phyloP scores from a whole-genome alignment of 2,888 invertebrate genomes.

The Synergus gifuensis region DNA sequence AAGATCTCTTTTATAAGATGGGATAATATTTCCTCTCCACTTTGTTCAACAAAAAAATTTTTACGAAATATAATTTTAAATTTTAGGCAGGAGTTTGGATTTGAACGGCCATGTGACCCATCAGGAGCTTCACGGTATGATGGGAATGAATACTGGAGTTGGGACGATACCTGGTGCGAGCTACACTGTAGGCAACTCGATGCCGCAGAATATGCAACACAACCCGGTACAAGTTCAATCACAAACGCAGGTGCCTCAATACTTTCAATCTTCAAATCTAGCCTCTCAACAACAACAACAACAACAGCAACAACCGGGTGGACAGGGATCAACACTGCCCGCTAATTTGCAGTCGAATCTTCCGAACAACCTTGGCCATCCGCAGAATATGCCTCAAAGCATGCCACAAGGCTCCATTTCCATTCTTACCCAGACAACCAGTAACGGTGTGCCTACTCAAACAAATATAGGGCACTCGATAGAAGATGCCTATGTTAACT shows the following conservation, averaged over 20 bases:
- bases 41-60: neutral
- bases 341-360: constrained; percentile 80
- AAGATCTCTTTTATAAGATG: no score
- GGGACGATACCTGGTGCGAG: constrained; percentile 80
- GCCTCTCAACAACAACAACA: constrained; percentile 42
- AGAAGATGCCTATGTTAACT: constrained; percentile 65
- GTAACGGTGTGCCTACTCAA: constrained; percentile 66
- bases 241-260: constrained; percentile 65
- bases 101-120: constrained; percentile 71
- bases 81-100: constrained; percentile 62
- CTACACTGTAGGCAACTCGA: constrained; percentile 73
- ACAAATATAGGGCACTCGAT: constrained; percentile 66
- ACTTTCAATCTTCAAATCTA: constrained; percentile 43
- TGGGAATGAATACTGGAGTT: constrained; percentile 66
- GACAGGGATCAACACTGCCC: constrained; percentile 82
- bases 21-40: no score
- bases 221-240: constrained; percentile 79
- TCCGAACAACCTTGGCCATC: constrained; percentile 80
- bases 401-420: constrained; percentile 78
- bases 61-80: neutral
- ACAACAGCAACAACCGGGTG: constrained; percentile 62
- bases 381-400: constrained; percentile 80
- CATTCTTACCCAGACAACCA: constrained; percentile 79
- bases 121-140: constrained; percentile 63
- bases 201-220: constrained; percentile 76